A percentile compares a stretch with the other conserved stretches of the same genome.
These are phyloP conservation scores for Neosilurus mollespiculum DNA, from an alignment of 2,797 vertebrate species.

Conservation along the genomic window DNA sequence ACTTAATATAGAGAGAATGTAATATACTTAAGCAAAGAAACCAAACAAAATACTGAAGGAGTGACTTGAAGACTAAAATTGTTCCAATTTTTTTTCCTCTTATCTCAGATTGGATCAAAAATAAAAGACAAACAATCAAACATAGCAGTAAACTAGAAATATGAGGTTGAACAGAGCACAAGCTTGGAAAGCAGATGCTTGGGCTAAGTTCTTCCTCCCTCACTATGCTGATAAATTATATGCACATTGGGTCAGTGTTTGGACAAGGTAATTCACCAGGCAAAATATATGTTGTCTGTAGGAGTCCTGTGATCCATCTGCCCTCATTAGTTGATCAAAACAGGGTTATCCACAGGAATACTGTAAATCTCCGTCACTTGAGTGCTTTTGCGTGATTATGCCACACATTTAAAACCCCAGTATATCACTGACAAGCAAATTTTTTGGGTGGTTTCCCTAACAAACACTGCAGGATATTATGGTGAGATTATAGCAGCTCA, in stretches of 20 bases:
- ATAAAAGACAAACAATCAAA: not conserved
- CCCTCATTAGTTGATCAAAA: conserved; percentile 52
- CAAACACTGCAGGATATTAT: conserved; percentile 43
- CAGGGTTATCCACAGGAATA: conserved; percentile 33
- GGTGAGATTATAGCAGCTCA: conserved; percentile 30
- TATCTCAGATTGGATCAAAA: not conserved
- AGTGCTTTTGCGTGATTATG: conserved; percentile 48
- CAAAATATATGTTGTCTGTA: conserved; percentile 44
- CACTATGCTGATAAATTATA: conserved; percentile 43
- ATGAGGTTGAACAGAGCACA: conserved; percentile 30
- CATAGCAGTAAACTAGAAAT: conserved; percentile 11
- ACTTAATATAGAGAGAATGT: no score
- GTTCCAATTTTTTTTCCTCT: conserved; percentile 4
- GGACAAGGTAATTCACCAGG: conserved; percentile 49
- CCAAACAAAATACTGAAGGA: not conserved
- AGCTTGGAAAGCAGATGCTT: conserved; percentile 34
- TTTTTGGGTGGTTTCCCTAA: conserved; percentile 33
- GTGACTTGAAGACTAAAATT: not conserved
- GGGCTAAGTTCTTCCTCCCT: conserved; percentile 30
- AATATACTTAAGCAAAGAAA: not conserved
- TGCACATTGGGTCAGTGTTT: conserved; percentile 49
- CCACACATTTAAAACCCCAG: not conserved
- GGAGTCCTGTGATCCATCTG: conserved; percentile 43
- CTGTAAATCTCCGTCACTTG: conserved; percentile 43
- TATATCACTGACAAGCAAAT: conserved; percentile 7